A percentile compares a stretch with the other conserved stretches of the same genome.
Conservation (phyloP, 2,888 invertebrate species). For the Acronicta aceris region DNA sequence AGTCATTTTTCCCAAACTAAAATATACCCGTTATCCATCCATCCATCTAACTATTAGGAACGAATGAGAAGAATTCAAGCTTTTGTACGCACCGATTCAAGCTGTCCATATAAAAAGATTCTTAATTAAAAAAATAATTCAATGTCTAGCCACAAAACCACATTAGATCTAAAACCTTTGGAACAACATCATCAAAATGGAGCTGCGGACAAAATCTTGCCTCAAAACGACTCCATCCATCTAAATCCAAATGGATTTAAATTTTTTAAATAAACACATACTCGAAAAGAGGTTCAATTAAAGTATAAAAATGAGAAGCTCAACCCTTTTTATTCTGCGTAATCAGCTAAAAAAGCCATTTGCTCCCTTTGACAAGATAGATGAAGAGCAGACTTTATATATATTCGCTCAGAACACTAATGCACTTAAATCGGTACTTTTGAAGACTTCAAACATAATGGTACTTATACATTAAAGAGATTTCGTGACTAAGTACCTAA, state of each 20-base stretch:
- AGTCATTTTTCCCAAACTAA: too few species aligned
- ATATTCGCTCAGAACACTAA: slow-evolving; percentile 26
- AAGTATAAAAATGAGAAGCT: slow-evolving; percentile 22
- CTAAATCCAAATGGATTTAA: not conserved
- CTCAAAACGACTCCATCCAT: slow-evolving; percentile 1
- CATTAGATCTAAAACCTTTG: slow-evolving; percentile 6
- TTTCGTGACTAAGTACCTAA: slow-evolving; percentile 7
- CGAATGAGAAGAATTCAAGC: too few species aligned
- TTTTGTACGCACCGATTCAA: too few species aligned
- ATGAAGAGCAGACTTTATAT: slow-evolving; percentile 18
- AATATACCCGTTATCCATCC: too few species aligned
- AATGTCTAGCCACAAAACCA: not conserved
- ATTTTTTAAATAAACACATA: slow-evolving; percentile 4
- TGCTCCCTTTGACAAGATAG: slow-evolving; percentile 42
- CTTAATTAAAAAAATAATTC: not conserved
- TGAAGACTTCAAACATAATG: slow-evolving; percentile 15
- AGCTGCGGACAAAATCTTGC: not conserved
- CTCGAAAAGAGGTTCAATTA: slow-evolving; percentile 23
- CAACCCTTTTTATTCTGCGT: slow-evolving; percentile 17
- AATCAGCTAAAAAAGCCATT: slow-evolving; percentile 40
- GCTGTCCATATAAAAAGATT: not conserved
- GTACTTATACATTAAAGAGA: slow-evolving; percentile 15
- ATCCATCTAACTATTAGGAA: too few species aligned
- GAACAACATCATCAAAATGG: not conserved
- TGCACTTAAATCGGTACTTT: slow-evolving; percentile 27